Base-by-base conservation (phyloP, 1,140 invertebrate species). In the Argopecten irradians region DNA sequence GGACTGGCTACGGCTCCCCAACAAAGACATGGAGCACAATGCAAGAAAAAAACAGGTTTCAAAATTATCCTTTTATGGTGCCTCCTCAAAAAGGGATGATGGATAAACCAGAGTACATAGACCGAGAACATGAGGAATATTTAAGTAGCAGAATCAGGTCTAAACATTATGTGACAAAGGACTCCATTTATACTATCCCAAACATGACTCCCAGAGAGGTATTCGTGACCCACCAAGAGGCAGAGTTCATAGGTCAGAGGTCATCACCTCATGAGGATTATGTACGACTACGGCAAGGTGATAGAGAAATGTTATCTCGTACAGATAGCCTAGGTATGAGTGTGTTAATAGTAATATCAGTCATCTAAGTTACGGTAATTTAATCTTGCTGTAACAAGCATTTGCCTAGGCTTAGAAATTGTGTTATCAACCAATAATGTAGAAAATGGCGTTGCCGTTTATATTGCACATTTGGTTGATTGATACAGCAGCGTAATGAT, bases 111-210 rank as follows among this genome's bases (percentile, higher is more conserved):
- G 55, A 71, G 8, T 71, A 71, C 28, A 28, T 71, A 71, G 55
- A 71, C 22, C n/a, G 55, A 71, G 55, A 71, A 71, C 55, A n/a
- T n/a, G 55, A 71, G 22, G 55, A 71, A 71, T 71, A 71, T 71
- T 46, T 46, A 46, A 46, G 19, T 19, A 71, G 16, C 55, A 1
- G 55, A 71, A 71, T 71, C 55, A 71, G 55, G 55, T 71, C 55
- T 5, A 71, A 71, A 71, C 55, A 71, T n/a, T 71, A 71, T n/a
- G n/a, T 71, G 1, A 71, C 55, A n/a, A 71, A 71, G 55, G 55
- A 71, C 55, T 71, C 55, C 0, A 71, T 71, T 1, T 71, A 71
- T 71, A 71, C 14, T n/a, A 22, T 71, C 7, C 55, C 55, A 8
- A 71, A 71, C n/a, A 71, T 71, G 55, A 71, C 55, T 71, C 55